A percentile compares a stretch with the other conserved stretches of the same genome.
These are phyloP conservation scores for Heliconius erato DNA, from an alignment of 2,888 invertebrate species.

Conservation along the genomic window DNA sequence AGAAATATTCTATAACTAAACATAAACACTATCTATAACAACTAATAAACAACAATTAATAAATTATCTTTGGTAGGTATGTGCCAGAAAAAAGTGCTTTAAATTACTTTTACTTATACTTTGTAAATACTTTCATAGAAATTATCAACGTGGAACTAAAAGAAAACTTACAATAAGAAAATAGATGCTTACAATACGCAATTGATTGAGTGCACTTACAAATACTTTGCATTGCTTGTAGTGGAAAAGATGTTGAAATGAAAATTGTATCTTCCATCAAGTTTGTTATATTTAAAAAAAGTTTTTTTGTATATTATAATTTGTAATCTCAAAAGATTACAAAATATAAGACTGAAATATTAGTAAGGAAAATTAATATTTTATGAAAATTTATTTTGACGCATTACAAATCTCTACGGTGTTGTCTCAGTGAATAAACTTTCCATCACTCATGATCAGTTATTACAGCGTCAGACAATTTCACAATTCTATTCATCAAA, in stretches of 20 bases:
- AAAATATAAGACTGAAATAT: neutral
- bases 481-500: constrained; percentile 56
- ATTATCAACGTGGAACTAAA: neutral
- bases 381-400: constrained; percentile 1
- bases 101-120: too few species aligned
- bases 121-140: too few species aligned
- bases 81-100: too few species aligned
- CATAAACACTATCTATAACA: too few species aligned
- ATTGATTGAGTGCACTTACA: neutral
- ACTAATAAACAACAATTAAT: too few species aligned
- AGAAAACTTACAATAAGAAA: neutral
- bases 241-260: neutral
- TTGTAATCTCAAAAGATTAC: neutral
- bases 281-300: neutral
- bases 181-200: neutral
- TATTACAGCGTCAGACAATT: constrained; percentile 55
- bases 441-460: constrained; percentile 58
- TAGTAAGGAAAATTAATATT: neutral
- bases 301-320: neutral
- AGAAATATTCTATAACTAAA: neutral
- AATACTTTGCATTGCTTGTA: neutral
- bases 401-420: constrained; percentile 41
- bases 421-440: constrained; percentile 58
- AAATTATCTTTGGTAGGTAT: too few species aligned
- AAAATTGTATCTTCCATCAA: neutral